Evolutionary conservation across 1,140 invertebrate species (phyloP).

Genomic region (Drosophila mojavensis): DNA sequence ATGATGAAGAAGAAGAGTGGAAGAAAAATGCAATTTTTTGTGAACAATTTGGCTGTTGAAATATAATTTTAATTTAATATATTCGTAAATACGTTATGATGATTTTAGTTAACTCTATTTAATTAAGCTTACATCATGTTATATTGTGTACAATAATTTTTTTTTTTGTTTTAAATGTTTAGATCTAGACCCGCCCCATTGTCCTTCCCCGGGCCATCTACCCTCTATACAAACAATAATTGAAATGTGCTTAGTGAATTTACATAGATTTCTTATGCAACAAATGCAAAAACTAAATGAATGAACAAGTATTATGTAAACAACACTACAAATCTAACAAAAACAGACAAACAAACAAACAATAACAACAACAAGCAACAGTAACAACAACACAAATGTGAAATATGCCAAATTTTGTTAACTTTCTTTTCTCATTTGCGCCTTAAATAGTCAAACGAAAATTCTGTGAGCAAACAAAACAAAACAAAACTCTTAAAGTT

Average conservation of each 20-base stretch:
- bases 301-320: constrained; percentile 43
- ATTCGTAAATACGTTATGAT: constrained; percentile 45
- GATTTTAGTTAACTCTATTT: constrained; percentile 41
- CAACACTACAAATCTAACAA: constrained; percentile 8
- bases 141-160: constrained; percentile 41
- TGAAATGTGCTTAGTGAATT: constrained; percentile 52
- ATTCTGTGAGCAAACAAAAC: constrained; percentile 16
- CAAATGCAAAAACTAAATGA: neutral
- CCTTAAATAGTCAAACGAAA: constrained; percentile 30
- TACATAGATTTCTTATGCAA: constrained; percentile 44
- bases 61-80: constrained; percentile 70
- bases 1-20: constrained; percentile 23
- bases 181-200: too few relatives aligned
- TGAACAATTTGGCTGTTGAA: constrained; percentile 80
- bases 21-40: constrained; percentile 79
- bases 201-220: too few relatives aligned
- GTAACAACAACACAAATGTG: constrained; percentile 17
- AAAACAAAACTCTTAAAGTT: constrained; percentile 33
- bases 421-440: constrained; percentile 25
- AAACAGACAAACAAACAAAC: constrained; percentile 9
- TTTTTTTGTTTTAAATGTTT: neutral
- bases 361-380: constrained; percentile 10
- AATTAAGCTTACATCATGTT: constrained; percentile 39
- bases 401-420: constrained; percentile 38
- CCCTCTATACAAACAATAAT: neutral